Conservation (phyloP, 1,140 invertebrate species). For the Macrobrachium rosenbergii region DNA sequence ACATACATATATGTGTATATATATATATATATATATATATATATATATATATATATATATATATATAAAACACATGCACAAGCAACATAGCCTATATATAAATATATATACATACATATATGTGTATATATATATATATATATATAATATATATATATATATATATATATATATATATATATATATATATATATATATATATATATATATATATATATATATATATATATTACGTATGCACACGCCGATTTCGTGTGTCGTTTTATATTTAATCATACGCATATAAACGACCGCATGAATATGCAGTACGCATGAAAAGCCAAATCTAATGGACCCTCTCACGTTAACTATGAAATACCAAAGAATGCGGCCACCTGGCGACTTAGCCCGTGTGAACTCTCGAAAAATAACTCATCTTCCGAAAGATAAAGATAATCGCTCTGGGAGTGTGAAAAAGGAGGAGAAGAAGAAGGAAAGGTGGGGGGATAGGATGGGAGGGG, state of each 20-base stretch:
- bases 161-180: not conserved
- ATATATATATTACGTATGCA: not conserved
- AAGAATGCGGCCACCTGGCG: too few species aligned
- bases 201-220: conserved; percentile 3
- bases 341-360: too few species aligned
- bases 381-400: too few species aligned
- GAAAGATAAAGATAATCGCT: not conserved
- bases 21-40: conserved; percentile 14
- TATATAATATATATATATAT: conserved; percentile 10
- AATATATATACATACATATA: conserved; percentile 6
- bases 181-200: not conserved
- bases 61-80: too few species aligned
- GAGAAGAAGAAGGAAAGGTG: not conserved
- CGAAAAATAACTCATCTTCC: too few species aligned
- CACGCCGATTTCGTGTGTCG: too few species aligned
- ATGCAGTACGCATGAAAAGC: too few species aligned
- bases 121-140: not conserved
- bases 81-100: too few species aligned
- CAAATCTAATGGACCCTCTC: too few species aligned
- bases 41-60: not conserved
- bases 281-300: too few species aligned
- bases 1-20: not conserved
- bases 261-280: too few species aligned
- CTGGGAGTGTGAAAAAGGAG: not conserved
- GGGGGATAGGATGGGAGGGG: not conserved